Evolutionary conservation across 1,140 invertebrate species (phyloP).

Genomic region (Reticulitermes speratus): DNA sequence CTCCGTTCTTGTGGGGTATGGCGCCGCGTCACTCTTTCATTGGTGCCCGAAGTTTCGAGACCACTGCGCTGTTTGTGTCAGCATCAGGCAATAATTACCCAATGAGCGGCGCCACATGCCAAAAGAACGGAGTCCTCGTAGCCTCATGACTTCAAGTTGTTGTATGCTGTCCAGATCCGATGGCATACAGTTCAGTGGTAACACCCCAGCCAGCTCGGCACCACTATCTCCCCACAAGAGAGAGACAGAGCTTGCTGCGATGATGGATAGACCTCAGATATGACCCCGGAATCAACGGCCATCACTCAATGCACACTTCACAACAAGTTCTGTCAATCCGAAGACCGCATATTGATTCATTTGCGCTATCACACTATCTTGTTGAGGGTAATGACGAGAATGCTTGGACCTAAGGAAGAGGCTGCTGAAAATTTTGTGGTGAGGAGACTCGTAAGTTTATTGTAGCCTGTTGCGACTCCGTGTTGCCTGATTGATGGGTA

Average conservation of each 20-base stretch:
- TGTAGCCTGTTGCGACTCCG: no score
- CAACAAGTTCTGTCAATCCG: not conserved
- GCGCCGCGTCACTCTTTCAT: no score
- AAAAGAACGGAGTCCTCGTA: not conserved
- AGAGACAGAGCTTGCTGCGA: not conserved
- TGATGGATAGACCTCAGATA: not conserved
- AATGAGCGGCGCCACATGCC: no score
- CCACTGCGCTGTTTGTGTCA: no score
- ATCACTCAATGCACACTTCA: not conserved
- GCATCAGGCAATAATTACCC: no score
- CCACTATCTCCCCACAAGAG: not conserved
- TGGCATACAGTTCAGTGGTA: not conserved
- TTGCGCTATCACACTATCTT: not conserved
- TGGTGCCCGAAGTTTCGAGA: no score
- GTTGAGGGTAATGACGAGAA: not conserved
- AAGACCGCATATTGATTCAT: not conserved
- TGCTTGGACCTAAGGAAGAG: no score
- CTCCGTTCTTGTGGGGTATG: no score
- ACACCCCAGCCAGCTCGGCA: not conserved
- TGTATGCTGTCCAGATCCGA: not conserved
- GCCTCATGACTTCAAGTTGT: not conserved
- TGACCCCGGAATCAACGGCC: not conserved
- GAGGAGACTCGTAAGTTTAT: no score
- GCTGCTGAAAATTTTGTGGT: no score
- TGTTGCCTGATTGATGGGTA: no score